Conservation (phyloP, 2,888 invertebrate species). For the Drosophila dives region DNA sequence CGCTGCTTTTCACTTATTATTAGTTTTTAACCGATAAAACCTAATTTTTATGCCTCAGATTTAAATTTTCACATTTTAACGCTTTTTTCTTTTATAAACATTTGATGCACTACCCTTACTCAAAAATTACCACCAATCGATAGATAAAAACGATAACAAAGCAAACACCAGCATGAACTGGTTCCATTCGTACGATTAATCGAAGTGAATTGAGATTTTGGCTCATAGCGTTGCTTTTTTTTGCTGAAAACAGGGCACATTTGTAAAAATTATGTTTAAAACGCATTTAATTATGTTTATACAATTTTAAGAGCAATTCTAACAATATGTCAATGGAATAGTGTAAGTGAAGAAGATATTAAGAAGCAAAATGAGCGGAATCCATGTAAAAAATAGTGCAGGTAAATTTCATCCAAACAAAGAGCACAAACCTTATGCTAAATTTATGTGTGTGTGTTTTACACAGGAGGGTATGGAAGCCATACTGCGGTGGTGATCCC, state of each 20-base stretch:
- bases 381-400: slow-evolving; percentile 23
- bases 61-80: background rate
- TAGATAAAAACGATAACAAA: background rate
- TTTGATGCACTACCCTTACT: background rate
- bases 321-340: background rate
- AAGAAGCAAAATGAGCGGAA: slow-evolving; percentile 51
- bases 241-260: background rate
- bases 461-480: slow-evolving; percentile 36
- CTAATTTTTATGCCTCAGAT: background rate
- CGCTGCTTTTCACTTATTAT: background rate
- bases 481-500: slow-evolving; percentile 9
- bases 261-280: background rate
- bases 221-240: slow-evolving; percentile 13
- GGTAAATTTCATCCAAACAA: slow-evolving; percentile 31
- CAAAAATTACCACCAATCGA: background rate
- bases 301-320: background rate
- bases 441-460: background rate
- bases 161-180: slow-evolving; percentile 17
- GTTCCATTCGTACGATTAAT: slow-evolving; percentile 5
- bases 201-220: background rate
- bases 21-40: background rate
- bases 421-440: no score
- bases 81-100: background rate
- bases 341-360: background rate
- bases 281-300: background rate